These are phyloP conservation scores for Serripes groenlandicus DNA, from an alignment of 2,888 invertebrate species.

Conservation along the genomic window DNA sequence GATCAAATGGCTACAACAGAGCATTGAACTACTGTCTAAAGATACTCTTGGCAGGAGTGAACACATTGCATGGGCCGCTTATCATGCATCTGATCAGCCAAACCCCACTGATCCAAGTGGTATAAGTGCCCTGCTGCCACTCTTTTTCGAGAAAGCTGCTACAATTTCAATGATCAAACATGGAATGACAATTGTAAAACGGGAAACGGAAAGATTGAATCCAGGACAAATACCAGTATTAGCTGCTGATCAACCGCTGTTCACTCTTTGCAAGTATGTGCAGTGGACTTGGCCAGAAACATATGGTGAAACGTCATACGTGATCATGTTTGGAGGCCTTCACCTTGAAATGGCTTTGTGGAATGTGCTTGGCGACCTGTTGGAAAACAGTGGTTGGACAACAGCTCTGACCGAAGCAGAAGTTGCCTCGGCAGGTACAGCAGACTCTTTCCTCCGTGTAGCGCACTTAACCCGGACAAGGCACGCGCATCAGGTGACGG, in stretches of 20 bases:
- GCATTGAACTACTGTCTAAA: neutral
- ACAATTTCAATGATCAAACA: conserved; percentile 23
- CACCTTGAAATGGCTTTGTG: conserved; percentile 79
- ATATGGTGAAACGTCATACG: conserved; percentile 72
- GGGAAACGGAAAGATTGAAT: neutral
- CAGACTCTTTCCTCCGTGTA: conserved; percentile 66
- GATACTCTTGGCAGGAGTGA: neutral
- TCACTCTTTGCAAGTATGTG: conserved; percentile 68
- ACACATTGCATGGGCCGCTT: conserved; percentile 48
- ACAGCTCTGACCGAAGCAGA: conserved; percentile 61
- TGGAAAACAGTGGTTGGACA: conserved; percentile 77
- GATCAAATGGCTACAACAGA: neutral
- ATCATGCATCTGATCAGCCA: conserved; percentile 27
- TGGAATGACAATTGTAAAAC: conserved; percentile 53
- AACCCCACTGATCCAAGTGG: neutral
- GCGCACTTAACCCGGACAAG: conserved; percentile 58
- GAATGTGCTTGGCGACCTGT: conserved; percentile 68
- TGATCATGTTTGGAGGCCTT: conserved; percentile 79
- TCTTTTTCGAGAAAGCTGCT: conserved; percentile 65
- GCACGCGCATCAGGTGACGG: conserved; percentile 70
- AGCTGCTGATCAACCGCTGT: conserved; percentile 17
- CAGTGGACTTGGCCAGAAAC: conserved; percentile 77
- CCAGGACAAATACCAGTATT: conserved; percentile 12
- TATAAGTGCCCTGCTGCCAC: conserved; percentile 57
- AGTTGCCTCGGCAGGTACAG: conserved; percentile 71